Base-by-base conservation (phyloP, 2,888 invertebrate genomes). In the Eupithecia exiguata region DNA sequence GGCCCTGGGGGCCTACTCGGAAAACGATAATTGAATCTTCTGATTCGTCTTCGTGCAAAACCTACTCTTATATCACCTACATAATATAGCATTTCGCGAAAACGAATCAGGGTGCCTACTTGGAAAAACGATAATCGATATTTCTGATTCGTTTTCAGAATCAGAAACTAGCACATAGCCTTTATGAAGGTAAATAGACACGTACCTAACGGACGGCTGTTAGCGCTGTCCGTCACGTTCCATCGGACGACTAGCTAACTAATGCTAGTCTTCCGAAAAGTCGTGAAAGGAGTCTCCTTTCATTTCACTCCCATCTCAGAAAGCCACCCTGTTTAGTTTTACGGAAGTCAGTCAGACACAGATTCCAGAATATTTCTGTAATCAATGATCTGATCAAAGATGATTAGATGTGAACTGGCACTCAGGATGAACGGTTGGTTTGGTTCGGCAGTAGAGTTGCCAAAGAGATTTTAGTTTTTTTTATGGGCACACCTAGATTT, bases 181-280 rank as follows among this genome's bases (percentile, higher is more conserved):
- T 12, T 21, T 68, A 49, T 16, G 30, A 35, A 68, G 18, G 18
- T 67, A 49, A 49, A 21, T 53, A 49, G 68, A n/a, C 68, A 58
- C 68, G 53, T 36, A 68, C 25, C 21, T 68, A 68, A 49, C 9
- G 30, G 4, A 30, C 35, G 25, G 6, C 7, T 35, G 68, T 49
- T 49, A 18, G 68, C 68, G 38, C 58, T 68, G 38, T 58, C 58
- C 1, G 68, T 69, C 68, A 69, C 68, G 68, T 58, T 21, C 18
- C 18, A 69, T 38, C 58, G 6, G 3, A 21, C 58, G 18, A 30
- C 16, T 6, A 58, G n/a, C n/a, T n/a, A n/a, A n/a, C n/a, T n/a
- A n/a, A n/a, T n/a, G n/a, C n/a, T n/a, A n/a, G n/a, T n/a, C n/a
- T n/a, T n/a, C n/a, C n/a, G n/a, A 30, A 30, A 30, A 30, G 30